Conservation (phyloP, 2,888 invertebrate species). For the Stenodera caucasica region DNA sequence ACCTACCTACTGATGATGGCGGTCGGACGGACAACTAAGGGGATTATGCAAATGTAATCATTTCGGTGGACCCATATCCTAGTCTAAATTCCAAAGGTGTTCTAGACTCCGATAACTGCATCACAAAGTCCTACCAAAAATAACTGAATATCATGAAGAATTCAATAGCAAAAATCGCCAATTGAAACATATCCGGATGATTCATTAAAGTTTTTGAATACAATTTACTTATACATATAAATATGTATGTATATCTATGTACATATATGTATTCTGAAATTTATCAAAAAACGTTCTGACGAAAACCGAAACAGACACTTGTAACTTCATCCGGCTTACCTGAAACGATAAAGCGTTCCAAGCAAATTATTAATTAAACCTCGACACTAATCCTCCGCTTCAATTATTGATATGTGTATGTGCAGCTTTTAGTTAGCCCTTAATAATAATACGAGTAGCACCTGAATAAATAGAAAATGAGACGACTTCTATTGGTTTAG, state of each 20-base stretch:
- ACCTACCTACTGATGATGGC: constrained; percentile 46
- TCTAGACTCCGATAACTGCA: constrained; percentile 45
- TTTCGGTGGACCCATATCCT: constrained; percentile 46
- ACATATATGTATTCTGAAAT: no score
- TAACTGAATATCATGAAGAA: no score
- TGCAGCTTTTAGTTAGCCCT: constrained; percentile 14
- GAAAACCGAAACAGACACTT: constrained; percentile 23
- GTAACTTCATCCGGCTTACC: constrained; percentile 32
- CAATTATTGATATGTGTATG: constrained; percentile 28
- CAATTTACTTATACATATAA: no score
- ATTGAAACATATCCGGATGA: no score
- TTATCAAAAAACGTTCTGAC: background rate
- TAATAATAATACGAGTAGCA: no score
- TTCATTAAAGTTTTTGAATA: no score
- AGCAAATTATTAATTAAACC: constrained; percentile 39
- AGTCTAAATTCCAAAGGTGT: constrained; percentile 42
- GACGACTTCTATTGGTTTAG: background rate
- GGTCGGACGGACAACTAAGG: constrained; percentile 43
- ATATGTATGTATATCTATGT: no score
- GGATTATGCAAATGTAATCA: constrained; percentile 54
- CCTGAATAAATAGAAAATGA: no score
- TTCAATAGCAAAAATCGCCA: no score
- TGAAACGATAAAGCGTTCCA: constrained; percentile 32
- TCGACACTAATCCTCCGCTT: constrained; percentile 32
- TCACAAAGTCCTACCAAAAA: constrained; percentile 30